phyloP scores from a whole-genome alignment of 2,888 invertebrate genomes.

The Cerastoderma edule region DNA sequence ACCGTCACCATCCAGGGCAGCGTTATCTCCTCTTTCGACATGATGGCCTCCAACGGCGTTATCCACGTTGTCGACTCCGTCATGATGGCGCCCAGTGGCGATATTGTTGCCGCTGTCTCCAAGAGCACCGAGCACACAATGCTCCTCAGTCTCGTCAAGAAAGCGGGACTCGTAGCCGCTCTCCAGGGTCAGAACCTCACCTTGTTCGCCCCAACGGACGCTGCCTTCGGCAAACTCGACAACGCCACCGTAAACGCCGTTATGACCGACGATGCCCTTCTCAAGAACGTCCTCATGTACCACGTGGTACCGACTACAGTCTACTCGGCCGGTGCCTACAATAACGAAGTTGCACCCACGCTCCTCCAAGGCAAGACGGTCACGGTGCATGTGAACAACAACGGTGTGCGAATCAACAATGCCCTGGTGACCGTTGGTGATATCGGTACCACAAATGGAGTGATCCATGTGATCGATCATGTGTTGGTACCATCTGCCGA shows the following conservation, averaged over 20 bases:
- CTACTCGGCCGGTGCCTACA: conserved; percentile 56
- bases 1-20: conserved; percentile 49
- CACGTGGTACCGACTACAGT: conserved; percentile 63
- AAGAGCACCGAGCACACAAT: conserved; percentile 52
- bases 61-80: conserved; percentile 64
- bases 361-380: conserved; percentile 29
- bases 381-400: neutral
- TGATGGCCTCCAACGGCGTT: conserved; percentile 57
- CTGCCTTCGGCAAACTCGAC: conserved; percentile 50
- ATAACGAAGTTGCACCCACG: conserved; percentile 45
- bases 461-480: conserved; percentile 62
- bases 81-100: conserved; percentile 62
- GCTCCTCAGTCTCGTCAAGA: conserved; percentile 42
- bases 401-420: conserved; percentile 31
- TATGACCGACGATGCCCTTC: conserved; percentile 7
- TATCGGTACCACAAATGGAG: conserved; percentile 58
- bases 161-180: conserved; percentile 51
- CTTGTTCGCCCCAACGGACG: conserved; percentile 63
- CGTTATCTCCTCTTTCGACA: conserved; percentile 49
- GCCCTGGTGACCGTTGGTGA: conserved; percentile 50
- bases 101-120: conserved; percentile 55
- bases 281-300: conserved; percentile 45
- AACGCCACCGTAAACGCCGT: neutral
- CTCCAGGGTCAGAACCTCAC: conserved; percentile 47
- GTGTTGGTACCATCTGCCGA: conserved; percentile 55